Conservation (phyloP, 1,140 invertebrate genomes). For the Pseudomyrmex concolor region DNA sequence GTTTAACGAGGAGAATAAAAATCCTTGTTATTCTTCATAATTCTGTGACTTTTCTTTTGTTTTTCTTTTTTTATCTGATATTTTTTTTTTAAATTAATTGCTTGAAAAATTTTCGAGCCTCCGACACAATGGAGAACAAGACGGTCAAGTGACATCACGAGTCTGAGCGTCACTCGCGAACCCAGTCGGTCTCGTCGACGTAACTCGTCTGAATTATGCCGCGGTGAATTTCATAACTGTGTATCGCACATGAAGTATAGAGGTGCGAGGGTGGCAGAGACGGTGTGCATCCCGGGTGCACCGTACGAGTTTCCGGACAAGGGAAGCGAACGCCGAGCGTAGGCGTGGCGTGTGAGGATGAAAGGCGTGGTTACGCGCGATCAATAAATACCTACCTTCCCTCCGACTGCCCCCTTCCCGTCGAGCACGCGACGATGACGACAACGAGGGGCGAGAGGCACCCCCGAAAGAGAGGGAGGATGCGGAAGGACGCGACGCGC, state of each 20-base stretch:
- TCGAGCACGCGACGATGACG: neutral
- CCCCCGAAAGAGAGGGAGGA: slow-evolving; percentile 24
- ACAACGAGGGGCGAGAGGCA: slow-evolving; percentile 12
- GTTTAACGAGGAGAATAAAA: neutral
- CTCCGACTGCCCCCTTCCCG: slow-evolving; percentile 71
- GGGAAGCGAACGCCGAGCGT: slow-evolving; percentile 47
- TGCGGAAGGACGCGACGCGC: slow-evolving; percentile 66
- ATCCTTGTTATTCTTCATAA: neutral
- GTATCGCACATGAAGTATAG: slow-evolving; percentile 48
- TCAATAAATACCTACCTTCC: slow-evolving; percentile 76
- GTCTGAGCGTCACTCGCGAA: neutral
- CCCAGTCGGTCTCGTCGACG: slow-evolving; percentile 3
- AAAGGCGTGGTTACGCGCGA: slow-evolving; percentile 80
- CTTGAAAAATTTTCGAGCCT: too few species aligned
- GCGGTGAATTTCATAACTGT: slow-evolving; percentile 66
- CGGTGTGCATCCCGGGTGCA: slow-evolving; percentile 59
- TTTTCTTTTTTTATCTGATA: too few species aligned
- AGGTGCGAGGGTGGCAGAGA: slow-evolving; percentile 59
- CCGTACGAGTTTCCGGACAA: slow-evolving; percentile 40
- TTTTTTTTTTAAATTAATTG: too few species aligned
- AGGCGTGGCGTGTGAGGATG: slow-evolving; percentile 79
- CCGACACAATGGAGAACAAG: neutral
- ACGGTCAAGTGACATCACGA: neutral
- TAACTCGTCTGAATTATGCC: slow-evolving; percentile 66
- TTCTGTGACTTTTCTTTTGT: neutral